Base-by-base conservation (phyloP, 1,140 invertebrate species). In the Orussus abietinus region DNA sequence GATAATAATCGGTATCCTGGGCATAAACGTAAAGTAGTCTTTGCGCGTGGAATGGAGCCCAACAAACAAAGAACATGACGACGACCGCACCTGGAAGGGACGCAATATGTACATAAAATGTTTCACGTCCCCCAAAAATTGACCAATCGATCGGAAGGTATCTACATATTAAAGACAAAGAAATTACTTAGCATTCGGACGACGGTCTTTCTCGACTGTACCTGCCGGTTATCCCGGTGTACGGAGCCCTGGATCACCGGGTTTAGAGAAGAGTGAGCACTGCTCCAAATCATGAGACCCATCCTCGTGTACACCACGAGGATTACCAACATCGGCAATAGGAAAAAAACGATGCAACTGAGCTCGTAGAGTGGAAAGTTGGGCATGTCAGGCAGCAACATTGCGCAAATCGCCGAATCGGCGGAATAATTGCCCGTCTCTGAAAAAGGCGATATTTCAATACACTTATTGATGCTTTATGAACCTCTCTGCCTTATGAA, bases 21-120 rank as follows among this genome's bases (percentile, higher is more conserved):
- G 76, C 83, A 61, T 90, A 85, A 13, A 87, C 75, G 55, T 83
- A 85, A 52, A 89, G 78, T 33, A 94, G 66, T 2, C 90, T 75
- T 67, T 98, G 96, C 19, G 87, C 80, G 66, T 98, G 95, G 75
- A 97, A 98, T 11, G 95, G 95, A 1, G 91, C 90, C 92, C 93
- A 98, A 72, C 92, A 96, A 2, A 96, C 69, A 74, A 97, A 97
- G 74, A 98, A 98, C n/a, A 88, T 88, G 2, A 96, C 79, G 3
- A 97, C 94, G 3, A 98, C 95, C 2, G 90, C 90, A 55, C 90
- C 95, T 98, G 75, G 18, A 77, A 76, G 50, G 38, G 26, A 62
- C 45, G 44, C 29, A 45, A n/a, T n/a, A n/a, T n/a, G n/a, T n/a
- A 36, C 32, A 12, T 20, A 14, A 22, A 19, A 0, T 45, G 30